A percentile compares a stretch with the other conserved stretches of the same genome.
Evolutionary conservation across 2,888 invertebrate genomes (phyloP).

Genomic region (Cheilosia soror): DNA sequence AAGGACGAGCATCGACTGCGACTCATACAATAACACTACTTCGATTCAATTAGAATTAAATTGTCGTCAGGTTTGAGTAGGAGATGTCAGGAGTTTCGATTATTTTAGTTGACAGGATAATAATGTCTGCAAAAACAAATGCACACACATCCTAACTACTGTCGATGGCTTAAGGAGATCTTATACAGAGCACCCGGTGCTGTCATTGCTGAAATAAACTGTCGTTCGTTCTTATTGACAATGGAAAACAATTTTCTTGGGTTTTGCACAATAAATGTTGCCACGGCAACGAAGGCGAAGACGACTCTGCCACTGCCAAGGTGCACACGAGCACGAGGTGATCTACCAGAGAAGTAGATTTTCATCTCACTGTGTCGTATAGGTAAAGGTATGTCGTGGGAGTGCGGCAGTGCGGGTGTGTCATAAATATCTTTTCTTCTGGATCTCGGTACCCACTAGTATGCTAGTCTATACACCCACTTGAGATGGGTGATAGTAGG

Average conservation of each 20-base stretch:
- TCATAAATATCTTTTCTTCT: conserved; percentile 49
- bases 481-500: background rate
- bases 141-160: conserved; percentile 17
- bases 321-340: conserved; percentile 30
- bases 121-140: conserved; percentile 49
- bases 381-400: background rate
- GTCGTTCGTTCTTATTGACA: conserved; percentile 66
- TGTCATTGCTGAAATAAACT: conserved; percentile 53
- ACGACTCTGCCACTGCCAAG: background rate
- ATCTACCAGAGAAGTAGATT: conserved; percentile 17
- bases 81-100: conserved; percentile 57
- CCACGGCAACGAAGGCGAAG: conserved; percentile 17
- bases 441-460: conserved; percentile 1
- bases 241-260: conserved; percentile 68
- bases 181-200: background rate
- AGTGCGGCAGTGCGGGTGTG: background rate
- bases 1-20: conserved; percentile 1
- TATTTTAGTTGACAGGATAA: conserved; percentile 60
- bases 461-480: conserved; percentile 23
- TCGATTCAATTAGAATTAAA: conserved; percentile 63
- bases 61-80: conserved; percentile 33
- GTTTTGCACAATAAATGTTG: conserved; percentile 59
- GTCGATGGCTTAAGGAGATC: conserved; percentile 28
- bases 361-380: background rate
- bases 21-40: conserved; percentile 44